Conservation (phyloP, 2,797 vertebrate genomes). For the Chloroceryle inda region DNA sequence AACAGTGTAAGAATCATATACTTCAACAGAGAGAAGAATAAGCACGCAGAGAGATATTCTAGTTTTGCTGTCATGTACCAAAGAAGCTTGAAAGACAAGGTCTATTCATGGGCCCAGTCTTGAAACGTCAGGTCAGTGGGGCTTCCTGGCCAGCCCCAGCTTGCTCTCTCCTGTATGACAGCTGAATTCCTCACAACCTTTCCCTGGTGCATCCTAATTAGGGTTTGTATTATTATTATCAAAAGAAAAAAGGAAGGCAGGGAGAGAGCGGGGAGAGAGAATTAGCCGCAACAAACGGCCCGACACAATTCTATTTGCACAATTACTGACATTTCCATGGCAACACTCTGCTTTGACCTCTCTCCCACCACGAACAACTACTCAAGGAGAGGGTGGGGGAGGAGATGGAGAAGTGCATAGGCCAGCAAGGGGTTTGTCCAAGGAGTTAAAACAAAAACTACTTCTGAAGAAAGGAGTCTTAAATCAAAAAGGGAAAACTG, state of each 20-base stretch:
- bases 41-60: background rate
- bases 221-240: conserved; percentile 34
- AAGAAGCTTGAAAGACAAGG: background rate
- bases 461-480: background rate
- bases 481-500: background rate
- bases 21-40: background rate
- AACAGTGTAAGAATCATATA: background rate
- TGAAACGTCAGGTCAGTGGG: background rate
- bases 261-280: background rate
- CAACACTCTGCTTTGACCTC: background rate
- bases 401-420: background rate
- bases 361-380: background rate
- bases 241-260: conserved; percentile 23
- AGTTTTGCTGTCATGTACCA: background rate
- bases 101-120: background rate
- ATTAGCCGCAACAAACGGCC: conserved; percentile 47
- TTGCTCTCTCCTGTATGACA: background rate
- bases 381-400: background rate
- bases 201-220: conserved; percentile 65
- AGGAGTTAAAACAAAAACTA: background rate
- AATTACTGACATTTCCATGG: conserved; percentile 60
- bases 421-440: background rate
- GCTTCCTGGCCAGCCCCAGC: background rate
- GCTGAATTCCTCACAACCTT: conserved; percentile 25
- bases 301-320: conserved; percentile 64